Evolutionary conservation across 2,888 invertebrate genomes (phyloP).

Genomic region (Drosophila algonquin): DNA sequence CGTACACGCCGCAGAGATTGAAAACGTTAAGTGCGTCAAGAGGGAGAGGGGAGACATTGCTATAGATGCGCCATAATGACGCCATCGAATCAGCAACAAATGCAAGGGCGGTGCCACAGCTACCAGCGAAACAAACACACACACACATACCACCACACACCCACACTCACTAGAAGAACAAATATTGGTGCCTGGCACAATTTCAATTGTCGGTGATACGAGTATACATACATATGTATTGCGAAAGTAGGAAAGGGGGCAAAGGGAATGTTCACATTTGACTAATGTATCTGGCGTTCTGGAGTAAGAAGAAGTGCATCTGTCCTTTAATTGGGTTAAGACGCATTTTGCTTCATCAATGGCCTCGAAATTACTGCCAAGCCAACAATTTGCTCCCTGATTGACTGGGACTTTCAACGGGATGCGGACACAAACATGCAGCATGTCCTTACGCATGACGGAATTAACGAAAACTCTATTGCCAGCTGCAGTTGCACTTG

Average conservation of each 20-base stretch:
- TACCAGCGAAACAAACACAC: too few relatives aligned
- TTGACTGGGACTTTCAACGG: slow-evolving; percentile 49
- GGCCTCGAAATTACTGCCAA: slow-evolving; percentile 40
- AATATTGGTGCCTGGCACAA: slow-evolving; percentile 66
- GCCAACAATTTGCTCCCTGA: slow-evolving; percentile 61
- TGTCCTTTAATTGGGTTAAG: slow-evolving; percentile 16
- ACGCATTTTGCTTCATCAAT: slow-evolving; percentile 48
- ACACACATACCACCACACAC: background rate
- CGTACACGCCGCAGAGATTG: slow-evolving; percentile 63
- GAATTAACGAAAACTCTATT: slow-evolving; percentile 62
- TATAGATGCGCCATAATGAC: slow-evolving; percentile 62
- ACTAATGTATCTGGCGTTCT: slow-evolving; percentile 11
- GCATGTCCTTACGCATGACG: slow-evolving; percentile 55
- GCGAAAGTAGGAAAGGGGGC: too few relatives aligned
- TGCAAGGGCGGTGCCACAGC: slow-evolving; percentile 28
- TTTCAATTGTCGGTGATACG: slow-evolving; percentile 63
- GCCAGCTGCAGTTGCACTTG: slow-evolving; percentile 4
- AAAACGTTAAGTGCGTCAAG: slow-evolving; percentile 66
- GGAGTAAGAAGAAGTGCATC: background rate
- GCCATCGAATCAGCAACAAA: slow-evolving; percentile 75
- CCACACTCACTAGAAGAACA: slow-evolving; percentile 55
- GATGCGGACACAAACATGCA: slow-evolving; percentile 47
- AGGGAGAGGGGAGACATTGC: slow-evolving; percentile 10
- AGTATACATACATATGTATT: background rate
- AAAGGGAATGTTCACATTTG: slow-evolving; percentile 4